phyloP scores from a whole-genome alignment of 2,888 invertebrate genomes.

The Brassicogethes aeneus region DNA sequence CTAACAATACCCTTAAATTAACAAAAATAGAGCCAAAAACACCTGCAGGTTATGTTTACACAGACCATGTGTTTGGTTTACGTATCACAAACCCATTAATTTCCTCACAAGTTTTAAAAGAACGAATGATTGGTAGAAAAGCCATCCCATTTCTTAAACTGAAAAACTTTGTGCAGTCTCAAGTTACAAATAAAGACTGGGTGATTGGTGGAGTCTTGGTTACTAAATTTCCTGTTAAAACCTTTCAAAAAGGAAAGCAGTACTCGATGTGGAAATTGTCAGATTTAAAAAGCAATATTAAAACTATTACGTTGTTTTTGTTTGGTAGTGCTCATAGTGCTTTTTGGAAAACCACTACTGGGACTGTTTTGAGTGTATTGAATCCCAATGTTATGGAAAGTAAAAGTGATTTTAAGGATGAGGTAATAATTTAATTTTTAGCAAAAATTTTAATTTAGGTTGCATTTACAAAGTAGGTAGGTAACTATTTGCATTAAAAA shows the following conservation, averaged over 20 bases:
- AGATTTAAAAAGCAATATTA: conserved; percentile 72
- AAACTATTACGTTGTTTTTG: conserved; percentile 68
- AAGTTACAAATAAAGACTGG: conserved; percentile 73
- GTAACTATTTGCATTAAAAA: too few species aligned
- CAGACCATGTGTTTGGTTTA: conserved; percentile 69
- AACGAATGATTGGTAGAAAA: conserved; percentile 68
- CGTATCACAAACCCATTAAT: conserved; percentile 67
- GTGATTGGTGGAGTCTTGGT: conserved; percentile 80
- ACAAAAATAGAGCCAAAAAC: too few species aligned
- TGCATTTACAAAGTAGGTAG: too few species aligned
- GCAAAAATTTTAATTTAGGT: too few species aligned
- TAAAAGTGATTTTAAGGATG: conserved; percentile 55
- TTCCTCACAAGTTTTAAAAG: conserved; percentile 61
- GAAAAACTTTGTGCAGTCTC: conserved; percentile 53
- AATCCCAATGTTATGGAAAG: conserved; percentile 71
- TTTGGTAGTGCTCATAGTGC: conserved; percentile 74
- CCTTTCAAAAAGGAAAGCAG: conserved; percentile 68
- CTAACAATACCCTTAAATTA: too few species aligned
- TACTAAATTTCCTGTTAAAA: conserved; percentile 63
- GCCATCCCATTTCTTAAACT: conserved; percentile 63
- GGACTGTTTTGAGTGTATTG: conserved; percentile 76
- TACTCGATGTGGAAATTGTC: conserved; percentile 81
- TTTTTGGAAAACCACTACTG: conserved; percentile 75
- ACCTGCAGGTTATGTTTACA: conserved; percentile 49
- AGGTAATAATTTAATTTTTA: conserved; percentile 31